Base-by-base conservation (phyloP, 2,113 vertebrate genomes). In the Malurus melanocephalus region DNA sequence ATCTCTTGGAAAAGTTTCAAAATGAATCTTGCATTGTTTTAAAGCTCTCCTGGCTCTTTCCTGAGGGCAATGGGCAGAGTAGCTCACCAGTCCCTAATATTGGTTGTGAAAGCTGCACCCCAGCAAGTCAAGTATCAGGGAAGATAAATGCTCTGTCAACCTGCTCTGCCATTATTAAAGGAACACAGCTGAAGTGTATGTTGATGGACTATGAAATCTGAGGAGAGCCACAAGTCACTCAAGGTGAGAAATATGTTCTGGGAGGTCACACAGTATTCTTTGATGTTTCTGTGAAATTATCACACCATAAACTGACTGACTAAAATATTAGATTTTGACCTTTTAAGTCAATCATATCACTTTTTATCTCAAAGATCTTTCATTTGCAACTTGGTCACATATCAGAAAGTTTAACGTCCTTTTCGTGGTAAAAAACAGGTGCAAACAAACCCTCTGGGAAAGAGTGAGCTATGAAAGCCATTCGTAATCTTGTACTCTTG, bases 371-470 rank as follows among this genome's bases (percentile, higher is more conserved):
- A 32, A 93, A 93, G 73, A 92, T 79, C 89, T 88, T 92, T 74
- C 65, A 83, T 94, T 95, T 86, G 69, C 85, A 89, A 66, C 61
- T 95, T 95, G 91, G 93, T 90, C 89, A 94, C 64, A 89, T 94
- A 94, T 94, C 95, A 95, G 93, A 96, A 95, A 92, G 84, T 94
- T 89, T 87, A 95, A 89, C 83, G 65, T 95, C 87, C 84, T 82
- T 92, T 95, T 90, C 48, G 90, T 95, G 95, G 83, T 91, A 69
- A 95, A 85, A 93, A 89, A 94, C 96, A 97, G 96, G 96, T 97
- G 96, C 92, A 91, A 71, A 66, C 43, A 89, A 93, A 92, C 83
- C 83, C 91, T 90, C 92, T 96, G 95, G 93, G 93, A 95, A 95
- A 96, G 90, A 88, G 69, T 84, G 52, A 96, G 57, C 83, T 89